Percentiles rank a stretch among this genome's conserved stretches.
phyloP scores from a whole-genome alignment of 2,888 invertebrate genomes.

The Dusona sp. region DNA sequence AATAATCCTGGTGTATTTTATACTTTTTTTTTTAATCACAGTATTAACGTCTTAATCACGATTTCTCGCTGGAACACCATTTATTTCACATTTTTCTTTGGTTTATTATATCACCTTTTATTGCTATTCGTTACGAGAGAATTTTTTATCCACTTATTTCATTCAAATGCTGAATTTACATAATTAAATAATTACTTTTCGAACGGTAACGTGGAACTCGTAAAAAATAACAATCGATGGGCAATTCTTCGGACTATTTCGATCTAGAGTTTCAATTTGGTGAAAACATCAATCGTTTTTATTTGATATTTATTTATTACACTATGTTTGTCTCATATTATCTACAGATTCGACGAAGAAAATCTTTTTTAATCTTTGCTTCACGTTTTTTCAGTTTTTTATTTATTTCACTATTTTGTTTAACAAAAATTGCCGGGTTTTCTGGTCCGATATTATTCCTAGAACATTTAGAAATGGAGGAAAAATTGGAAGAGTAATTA shows the following conservation, averaged over 20 bases:
- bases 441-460: no score
- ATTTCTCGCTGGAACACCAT: not conserved
- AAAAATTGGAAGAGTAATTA: no score
- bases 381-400: no score
- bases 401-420: no score
- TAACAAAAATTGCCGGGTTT: no score
- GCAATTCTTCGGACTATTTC: not conserved
- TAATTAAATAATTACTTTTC: not conserved
- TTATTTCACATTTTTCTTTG: not conserved
- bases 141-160: not conserved
- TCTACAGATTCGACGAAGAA: no score
- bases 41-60: constrained; percentile 40
- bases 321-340: no score
- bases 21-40: not conserved
- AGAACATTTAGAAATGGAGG: no score
- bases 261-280: not conserved
- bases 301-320: no score
- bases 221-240: not conserved
- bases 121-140: not conserved
- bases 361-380: no score
- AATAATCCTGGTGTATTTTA: not conserved
- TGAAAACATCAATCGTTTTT: no score
- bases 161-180: not conserved
- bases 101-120: not conserved
- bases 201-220: no score